Evolutionary conservation across 1,140 invertebrate species (phyloP).

Genomic region (Drosophila ercepeae): DNA sequence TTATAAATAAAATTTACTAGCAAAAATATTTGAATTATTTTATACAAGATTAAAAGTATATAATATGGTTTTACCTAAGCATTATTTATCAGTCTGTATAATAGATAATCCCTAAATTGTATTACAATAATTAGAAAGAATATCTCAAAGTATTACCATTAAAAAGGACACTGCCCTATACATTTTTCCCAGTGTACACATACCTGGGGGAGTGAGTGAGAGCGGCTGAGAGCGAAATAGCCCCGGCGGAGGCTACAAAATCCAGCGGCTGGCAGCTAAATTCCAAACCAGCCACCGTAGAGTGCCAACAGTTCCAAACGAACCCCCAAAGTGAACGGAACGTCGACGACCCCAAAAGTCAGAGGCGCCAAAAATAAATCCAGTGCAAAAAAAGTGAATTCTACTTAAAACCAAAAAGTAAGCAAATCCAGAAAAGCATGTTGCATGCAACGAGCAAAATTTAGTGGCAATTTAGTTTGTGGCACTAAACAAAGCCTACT

Average conservation of each 20-base stretch:
- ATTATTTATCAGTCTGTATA: too few relatives aligned
- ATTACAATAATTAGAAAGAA: too few relatives aligned
- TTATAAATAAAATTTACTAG: too few relatives aligned
- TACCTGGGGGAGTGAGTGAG: conserved; percentile 5
- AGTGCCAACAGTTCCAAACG: conserved; percentile 69
- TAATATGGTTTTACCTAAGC: too few relatives aligned
- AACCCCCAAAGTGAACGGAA: conserved; percentile 73
- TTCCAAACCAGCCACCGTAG: conserved; percentile 57
- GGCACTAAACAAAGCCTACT: background rate
- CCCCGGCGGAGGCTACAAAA: conserved; percentile 63
- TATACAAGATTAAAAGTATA: too few relatives aligned
- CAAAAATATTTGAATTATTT: too few relatives aligned
- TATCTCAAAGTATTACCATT: too few relatives aligned
- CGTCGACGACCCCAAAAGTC: conserved; percentile 64
- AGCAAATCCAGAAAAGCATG: conserved; percentile 18
- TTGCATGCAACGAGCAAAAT: background rate
- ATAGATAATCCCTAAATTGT: too few relatives aligned
- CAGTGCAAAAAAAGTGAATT: conserved; percentile 34
- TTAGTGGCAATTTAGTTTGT: background rate
- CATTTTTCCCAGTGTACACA: conserved; percentile 1
- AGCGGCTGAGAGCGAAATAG: conserved; percentile 14
- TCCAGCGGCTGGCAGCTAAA: conserved; percentile 64
- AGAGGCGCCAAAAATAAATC: conserved; percentile 54
- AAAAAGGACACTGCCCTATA: background rate
- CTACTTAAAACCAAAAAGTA: conserved; percentile 49